Percentiles rank a stretch among this genome's conserved stretches.
Conservation (phyloP, 2,888 invertebrate genomes). For the Drosophila maculinotata region DNA sequence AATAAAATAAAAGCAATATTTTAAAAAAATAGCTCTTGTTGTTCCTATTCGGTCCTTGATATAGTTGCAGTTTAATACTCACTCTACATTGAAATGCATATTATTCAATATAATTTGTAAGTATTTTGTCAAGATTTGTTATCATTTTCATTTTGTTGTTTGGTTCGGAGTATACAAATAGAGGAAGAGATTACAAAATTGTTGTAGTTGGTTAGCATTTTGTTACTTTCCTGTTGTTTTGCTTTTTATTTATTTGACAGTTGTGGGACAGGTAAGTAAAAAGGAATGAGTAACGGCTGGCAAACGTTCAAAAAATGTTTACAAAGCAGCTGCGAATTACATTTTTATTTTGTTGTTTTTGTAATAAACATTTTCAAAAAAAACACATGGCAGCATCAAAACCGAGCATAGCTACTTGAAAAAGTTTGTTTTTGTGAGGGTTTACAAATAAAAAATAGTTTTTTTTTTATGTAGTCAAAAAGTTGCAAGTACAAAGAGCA, state of each 20-base stretch:
- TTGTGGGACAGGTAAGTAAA: constrained; percentile 52
- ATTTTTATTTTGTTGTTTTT: constrained; percentile 41
- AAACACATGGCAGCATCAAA: constrained; percentile 44
- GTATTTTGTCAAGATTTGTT: constrained; percentile 56
- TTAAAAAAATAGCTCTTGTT: constrained; percentile 13
- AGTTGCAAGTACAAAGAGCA: constrained; percentile 67
- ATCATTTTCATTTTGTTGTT: constrained; percentile 41
- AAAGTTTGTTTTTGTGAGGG: constrained; percentile 24
- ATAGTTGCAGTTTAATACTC: constrained; percentile 69
- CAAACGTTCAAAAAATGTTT: constrained; percentile 60
- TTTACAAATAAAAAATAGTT: constrained; percentile 41
- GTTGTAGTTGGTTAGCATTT: constrained; percentile 77
- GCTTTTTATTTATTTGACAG: constrained; percentile 38
- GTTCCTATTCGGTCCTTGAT: constrained; percentile 43
- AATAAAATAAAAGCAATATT: constrained; percentile 16
- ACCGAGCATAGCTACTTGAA: constrained; percentile 57
- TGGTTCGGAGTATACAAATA: constrained; percentile 37
- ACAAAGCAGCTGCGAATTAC: constrained; percentile 60
- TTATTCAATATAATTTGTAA: constrained; percentile 68
- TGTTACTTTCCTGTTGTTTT: constrained; percentile 39
- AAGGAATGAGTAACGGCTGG: constrained; percentile 44
- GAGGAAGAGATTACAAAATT: constrained; percentile 75
- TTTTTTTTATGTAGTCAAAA: constrained; percentile 42
- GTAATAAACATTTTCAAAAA: constrained; percentile 56
- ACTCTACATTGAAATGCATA: constrained; percentile 80